A percentile compares a stretch with the other conserved stretches of the same genome.
phyloP scores from a whole-genome alignment of 2,113 vertebrate genomes.

The Oxyura jamaicensis region DNA sequence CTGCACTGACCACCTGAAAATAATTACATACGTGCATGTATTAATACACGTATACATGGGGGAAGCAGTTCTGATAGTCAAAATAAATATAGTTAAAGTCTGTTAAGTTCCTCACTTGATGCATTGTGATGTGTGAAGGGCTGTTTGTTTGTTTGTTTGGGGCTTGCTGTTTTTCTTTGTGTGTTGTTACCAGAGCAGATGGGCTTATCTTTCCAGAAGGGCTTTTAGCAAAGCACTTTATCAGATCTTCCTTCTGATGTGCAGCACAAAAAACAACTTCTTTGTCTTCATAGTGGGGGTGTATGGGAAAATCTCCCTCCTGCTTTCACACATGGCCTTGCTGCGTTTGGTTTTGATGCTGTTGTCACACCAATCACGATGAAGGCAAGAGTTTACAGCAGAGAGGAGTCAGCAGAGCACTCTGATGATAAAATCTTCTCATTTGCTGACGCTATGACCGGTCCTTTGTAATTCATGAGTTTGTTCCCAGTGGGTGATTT shows the following conservation, averaged over 20 bases:
- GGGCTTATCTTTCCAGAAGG: constrained; percentile 49
- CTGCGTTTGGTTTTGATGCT: constrained; percentile 23
- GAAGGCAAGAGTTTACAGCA: constrained; percentile 30
- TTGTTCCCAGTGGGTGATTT: constrained; percentile 60
- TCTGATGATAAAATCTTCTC: constrained; percentile 58
- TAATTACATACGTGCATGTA: not conserved
- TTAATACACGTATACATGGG: not conserved
- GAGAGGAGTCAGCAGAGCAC: not conserved
- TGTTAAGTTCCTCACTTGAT: not conserved
- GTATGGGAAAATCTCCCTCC: constrained; percentile 8
- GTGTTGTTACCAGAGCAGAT: constrained; percentile 57
- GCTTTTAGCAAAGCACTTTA: constrained; percentile 40
- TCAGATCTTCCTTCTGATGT: constrained; percentile 40
- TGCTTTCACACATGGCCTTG: constrained; percentile 16
- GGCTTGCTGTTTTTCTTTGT: not conserved
- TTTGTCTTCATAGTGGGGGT: not conserved
- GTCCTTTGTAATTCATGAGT: constrained; percentile 59
- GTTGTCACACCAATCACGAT: no score
- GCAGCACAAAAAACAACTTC: not conserved
- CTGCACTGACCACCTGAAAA: not conserved
- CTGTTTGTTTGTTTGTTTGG: constrained; percentile 55
- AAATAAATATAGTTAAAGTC: not conserved
- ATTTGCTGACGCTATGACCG: constrained; percentile 2
- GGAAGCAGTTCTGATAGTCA: not conserved
- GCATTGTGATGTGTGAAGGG: not conserved